These are phyloP conservation scores for Turdus rufiventris DNA, from an alignment of 2,113 vertebrate genomes.

Conservation along the genomic window DNA sequence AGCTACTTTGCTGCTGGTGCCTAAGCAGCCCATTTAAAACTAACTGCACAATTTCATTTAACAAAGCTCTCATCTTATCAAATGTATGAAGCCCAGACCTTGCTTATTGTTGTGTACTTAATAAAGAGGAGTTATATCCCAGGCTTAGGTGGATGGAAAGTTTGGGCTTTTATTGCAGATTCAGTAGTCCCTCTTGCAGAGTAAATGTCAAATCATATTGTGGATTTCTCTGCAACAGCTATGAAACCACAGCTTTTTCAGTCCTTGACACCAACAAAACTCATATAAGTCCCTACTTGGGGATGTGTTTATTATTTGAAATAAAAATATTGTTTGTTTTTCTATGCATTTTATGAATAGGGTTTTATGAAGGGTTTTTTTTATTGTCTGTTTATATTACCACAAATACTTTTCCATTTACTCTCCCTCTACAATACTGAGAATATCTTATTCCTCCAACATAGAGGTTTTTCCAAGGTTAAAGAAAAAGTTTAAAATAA, in stretches of 20 bases:
- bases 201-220: background rate
- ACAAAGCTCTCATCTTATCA: background rate
- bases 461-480: background rate
- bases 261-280: background rate
- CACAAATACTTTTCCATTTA: background rate
- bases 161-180: background rate
- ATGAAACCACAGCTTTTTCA: background rate
- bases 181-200: background rate
- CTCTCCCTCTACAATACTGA: background rate
- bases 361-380: background rate
- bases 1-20: background rate
- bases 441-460: background rate
- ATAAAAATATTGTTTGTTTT: background rate
- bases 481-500: background rate
- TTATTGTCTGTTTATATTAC: background rate
- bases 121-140: background rate
- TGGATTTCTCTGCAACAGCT: background rate
- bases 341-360: background rate
- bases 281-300: background rate
- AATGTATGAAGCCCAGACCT: background rate
- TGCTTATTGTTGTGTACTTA: background rate
- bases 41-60: background rate
- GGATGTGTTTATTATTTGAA: background rate
- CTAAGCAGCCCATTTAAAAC: background rate
- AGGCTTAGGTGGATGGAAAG: background rate